A percentile compares a stretch with the other conserved stretches of the same genome.
phyloP scores from a whole-genome alignment of 2,888 invertebrate species.

The Vanessa cardui region DNA sequence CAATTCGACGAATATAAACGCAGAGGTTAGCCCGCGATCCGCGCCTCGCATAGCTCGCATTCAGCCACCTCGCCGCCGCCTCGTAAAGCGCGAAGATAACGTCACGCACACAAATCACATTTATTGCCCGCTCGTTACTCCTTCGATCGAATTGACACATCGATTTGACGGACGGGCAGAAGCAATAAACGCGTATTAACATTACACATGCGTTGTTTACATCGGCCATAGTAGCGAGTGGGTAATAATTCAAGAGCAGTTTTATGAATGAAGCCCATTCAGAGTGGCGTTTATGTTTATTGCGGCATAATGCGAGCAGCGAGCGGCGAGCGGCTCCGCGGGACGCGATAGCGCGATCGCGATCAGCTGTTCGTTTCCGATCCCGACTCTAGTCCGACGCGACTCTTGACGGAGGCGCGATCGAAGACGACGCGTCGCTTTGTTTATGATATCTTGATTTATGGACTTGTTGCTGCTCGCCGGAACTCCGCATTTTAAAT shows the following conservation, averaged over 20 bases:
- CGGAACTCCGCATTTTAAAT: constrained; percentile 26
- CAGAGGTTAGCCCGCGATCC: not conserved
- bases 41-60: not conserved
- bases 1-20: not conserved
- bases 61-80: not conserved
- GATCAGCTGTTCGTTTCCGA: constrained; percentile 38
- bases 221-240: constrained; percentile 38
- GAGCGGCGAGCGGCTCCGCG: constrained; percentile 14
- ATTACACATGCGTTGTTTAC: constrained; percentile 41
- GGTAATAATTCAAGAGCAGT: constrained; percentile 61
- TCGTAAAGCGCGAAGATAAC: constrained; percentile 18
- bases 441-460: constrained; percentile 30
- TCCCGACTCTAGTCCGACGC: constrained; percentile 17
- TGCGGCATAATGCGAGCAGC: constrained; percentile 49
- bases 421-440: constrained; percentile 18
- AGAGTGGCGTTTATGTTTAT: constrained; percentile 61
- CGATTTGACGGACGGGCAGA: constrained; percentile 33
- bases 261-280: constrained; percentile 64
- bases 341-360: constrained; percentile 28
- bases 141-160: constrained; percentile 31
- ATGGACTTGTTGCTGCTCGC: constrained; percentile 30
- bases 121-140: constrained; percentile 20
- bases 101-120: constrained; percentile 28
- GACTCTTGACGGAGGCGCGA: constrained; percentile 10
- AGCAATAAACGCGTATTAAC: constrained; percentile 28